These are phyloP conservation scores for Hydropotes inermis DNA, from an alignment of 2,113 vertebrate species.

Conservation along the genomic window DNA sequence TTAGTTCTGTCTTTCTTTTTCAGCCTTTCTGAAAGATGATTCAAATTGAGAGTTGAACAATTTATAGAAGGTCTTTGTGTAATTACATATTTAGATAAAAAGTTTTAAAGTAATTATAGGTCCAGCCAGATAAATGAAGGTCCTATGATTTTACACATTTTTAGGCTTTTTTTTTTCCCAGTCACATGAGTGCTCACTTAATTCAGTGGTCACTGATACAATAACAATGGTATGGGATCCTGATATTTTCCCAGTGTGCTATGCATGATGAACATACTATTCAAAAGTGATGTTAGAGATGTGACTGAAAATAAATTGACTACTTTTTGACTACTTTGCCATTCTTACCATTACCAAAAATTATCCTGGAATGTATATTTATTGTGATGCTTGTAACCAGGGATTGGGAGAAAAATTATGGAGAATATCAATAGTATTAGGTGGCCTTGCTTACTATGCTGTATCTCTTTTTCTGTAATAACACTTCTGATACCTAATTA, in stretches of 20 bases:
- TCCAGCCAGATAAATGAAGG: background rate
- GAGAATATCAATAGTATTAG: background rate
- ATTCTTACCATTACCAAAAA: background rate
- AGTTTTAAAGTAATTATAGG: constrained; percentile 49
- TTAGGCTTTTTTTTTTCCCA: background rate
- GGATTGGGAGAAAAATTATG: background rate
- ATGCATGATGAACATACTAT: background rate
- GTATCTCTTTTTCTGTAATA: constrained; percentile 50
- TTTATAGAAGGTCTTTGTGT: background rate
- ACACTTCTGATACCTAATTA: constrained; percentile 67
- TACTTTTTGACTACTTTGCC: background rate
- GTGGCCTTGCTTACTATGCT: background rate
- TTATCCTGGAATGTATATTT: background rate
- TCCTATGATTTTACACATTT: background rate
- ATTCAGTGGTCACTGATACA: background rate
- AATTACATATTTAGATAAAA: background rate
- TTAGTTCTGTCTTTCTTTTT: background rate
- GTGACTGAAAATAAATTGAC: background rate
- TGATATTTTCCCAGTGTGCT: background rate
- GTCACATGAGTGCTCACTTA: background rate
- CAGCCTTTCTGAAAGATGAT: background rate
- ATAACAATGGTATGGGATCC: background rate
- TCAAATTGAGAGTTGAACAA: background rate
- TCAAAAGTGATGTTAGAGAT: background rate
- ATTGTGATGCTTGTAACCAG: background rate